These are phyloP conservation scores for Panthera tigris DNA, from an alignment of 2,113 vertebrate genomes.

Conservation along the genomic window DNA sequence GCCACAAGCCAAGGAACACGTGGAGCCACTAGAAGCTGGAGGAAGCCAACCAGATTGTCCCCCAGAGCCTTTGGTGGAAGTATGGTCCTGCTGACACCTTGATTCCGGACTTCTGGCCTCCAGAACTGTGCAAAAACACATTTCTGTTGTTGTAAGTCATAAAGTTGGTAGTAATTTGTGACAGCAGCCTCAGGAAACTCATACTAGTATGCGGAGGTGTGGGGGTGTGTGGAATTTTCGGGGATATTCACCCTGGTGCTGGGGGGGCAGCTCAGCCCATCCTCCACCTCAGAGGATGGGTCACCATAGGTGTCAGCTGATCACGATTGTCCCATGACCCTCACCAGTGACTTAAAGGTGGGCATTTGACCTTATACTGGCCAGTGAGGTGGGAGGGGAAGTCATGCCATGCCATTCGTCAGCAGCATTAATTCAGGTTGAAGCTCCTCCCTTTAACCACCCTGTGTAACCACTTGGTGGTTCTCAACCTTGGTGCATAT, in stretches of 20 bases:
- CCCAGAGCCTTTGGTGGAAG: rapidly evolving
- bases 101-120: neutral
- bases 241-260: neutral
- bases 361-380: neutral
- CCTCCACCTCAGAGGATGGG: neutral
- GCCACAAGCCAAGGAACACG: neutral
- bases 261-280: no score
- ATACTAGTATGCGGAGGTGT: neutral
- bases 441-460: neutral
- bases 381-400: neutral
- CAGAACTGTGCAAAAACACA: neutral
- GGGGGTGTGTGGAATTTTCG: rapidly evolving
- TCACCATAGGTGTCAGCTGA: neutral
- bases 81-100: neutral
- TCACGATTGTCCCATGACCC: neutral
- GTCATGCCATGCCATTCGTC: neutral
- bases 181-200: neutral
- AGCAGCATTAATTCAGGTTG: neutral
- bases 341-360: neutral
- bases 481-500: no score
- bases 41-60: neutral
- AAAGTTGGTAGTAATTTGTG: neutral
- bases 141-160: neutral
- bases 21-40: neutral
- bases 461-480: rapidly evolving